Evolutionary conservation across 2,797 vertebrate genomes (phyloP).

Genomic region (Capromys pilorides): DNA sequence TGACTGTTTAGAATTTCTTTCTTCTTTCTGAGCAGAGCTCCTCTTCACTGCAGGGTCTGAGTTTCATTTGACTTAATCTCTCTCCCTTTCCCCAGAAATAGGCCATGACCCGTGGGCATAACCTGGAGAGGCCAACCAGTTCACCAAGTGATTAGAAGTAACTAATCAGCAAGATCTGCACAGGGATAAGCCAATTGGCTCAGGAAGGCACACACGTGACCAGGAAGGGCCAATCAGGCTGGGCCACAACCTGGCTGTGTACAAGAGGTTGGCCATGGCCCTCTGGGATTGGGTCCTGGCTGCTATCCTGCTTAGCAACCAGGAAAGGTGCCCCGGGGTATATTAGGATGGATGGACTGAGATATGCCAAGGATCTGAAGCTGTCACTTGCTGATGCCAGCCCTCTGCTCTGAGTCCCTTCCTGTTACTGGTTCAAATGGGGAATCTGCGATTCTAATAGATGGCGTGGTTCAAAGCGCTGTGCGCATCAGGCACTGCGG

Average conservation of each 20-base stretch:
- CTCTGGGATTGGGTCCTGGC: no score
- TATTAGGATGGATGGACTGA: neutral
- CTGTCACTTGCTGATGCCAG: neutral
- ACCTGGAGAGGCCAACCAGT: neutral
- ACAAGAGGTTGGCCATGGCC: no score
- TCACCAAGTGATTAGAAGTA: no score
- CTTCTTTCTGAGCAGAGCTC: no score
- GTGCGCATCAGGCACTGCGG: accelerated
- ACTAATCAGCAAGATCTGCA: neutral
- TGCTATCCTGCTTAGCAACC: neutral
- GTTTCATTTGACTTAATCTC: neutral
- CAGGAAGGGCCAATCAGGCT: neutral
- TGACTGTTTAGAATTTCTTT: neutral
- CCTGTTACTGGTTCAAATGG: neutral
- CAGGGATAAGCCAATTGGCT: no score
- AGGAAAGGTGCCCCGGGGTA: neutral
- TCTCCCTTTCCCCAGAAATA: no score
- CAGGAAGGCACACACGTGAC: no score
- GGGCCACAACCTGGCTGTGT: no score
- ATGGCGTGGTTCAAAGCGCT: accelerated
- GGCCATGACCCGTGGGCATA: neutral
- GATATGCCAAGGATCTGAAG: neutral
- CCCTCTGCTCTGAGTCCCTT: no score
- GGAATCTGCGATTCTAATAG: neutral
- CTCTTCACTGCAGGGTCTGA: neutral